Conservation (phyloP, 2,797 vertebrate genomes). For the Morelia viridis region DNA sequence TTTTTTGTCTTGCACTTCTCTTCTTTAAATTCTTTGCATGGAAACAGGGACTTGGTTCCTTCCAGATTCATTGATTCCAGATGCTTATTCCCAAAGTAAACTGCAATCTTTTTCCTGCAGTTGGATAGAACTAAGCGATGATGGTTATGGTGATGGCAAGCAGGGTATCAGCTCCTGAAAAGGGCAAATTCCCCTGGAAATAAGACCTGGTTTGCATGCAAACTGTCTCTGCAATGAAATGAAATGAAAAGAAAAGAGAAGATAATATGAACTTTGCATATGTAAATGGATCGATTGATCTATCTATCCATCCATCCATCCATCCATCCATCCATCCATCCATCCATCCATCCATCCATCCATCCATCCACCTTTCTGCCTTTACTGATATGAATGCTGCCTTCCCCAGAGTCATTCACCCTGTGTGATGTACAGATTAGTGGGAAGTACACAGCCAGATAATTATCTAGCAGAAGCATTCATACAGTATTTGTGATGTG, state of each 20-base stretch:
- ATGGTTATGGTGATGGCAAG: constrained; percentile 4
- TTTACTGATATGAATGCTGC: constrained; percentile 15
- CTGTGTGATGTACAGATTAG: constrained; percentile 35
- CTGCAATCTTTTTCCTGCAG: constrained; percentile 17
- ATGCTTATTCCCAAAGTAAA: constrained; percentile 51
- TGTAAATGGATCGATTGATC: neutral
- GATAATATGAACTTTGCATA: neutral
- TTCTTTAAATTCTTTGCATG: constrained; percentile 55
- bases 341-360: neutral
- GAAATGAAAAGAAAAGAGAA: neutral
- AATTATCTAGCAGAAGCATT: constrained; percentile 38
- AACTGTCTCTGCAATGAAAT: neutral
- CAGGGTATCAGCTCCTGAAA: constrained; percentile 28
- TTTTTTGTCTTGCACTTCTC: constrained; percentile 59
- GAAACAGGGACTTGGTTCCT: constrained; percentile 25
- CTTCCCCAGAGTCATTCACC: constrained; percentile 16
- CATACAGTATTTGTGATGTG: constrained; percentile 24
- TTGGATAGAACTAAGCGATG: neutral
- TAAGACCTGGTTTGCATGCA: constrained; percentile 7
- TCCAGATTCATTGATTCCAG: constrained; percentile 45
- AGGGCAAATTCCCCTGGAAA: neutral
- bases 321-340: neutral
- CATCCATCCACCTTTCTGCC: neutral
- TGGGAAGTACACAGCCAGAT: constrained; percentile 34
- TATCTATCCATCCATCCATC: neutral